phyloP scores from a whole-genome alignment of 2,888 invertebrate genomes.

The Cantharis nigra region DNA sequence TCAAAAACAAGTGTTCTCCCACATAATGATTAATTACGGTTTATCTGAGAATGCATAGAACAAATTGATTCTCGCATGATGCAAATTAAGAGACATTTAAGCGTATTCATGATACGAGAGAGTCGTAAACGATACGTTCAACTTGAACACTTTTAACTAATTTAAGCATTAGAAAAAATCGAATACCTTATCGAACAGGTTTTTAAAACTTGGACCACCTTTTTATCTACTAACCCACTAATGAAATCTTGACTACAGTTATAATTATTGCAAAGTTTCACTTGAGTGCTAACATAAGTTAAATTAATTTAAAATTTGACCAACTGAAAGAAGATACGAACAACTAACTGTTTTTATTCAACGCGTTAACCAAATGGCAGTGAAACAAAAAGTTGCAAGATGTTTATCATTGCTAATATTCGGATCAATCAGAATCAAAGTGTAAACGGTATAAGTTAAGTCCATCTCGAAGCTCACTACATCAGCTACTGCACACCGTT shows the following conservation, averaged over 20 bases:
- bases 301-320: conserved; percentile 7
- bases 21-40: not conserved
- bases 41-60: not conserved
- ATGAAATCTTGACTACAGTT: conserved; percentile 8
- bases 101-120: not conserved
- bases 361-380: conserved; percentile 8
- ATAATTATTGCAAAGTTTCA: conserved; percentile 12
- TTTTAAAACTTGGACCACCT: not conserved
- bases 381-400: conserved; percentile 4
- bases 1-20: not conserved
- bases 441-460: not conserved
- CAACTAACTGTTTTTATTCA: not conserved
- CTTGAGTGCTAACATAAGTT: conserved; percentile 2
- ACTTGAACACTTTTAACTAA: not conserved
- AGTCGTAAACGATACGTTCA: not conserved
- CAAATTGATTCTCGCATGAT: not conserved
- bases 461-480: conserved; percentile 11
- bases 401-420: not conserved
- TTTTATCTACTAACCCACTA: conserved; percentile 15
- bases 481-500: conserved; percentile 43
- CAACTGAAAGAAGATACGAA: not conserved
- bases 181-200: not conserved
- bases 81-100: not conserved
- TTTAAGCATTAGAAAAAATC: not conserved
- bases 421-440: conserved; percentile 6